phyloP scores from a whole-genome alignment of 2,888 invertebrate genomes.

The Pemphredon lugubris region DNA sequence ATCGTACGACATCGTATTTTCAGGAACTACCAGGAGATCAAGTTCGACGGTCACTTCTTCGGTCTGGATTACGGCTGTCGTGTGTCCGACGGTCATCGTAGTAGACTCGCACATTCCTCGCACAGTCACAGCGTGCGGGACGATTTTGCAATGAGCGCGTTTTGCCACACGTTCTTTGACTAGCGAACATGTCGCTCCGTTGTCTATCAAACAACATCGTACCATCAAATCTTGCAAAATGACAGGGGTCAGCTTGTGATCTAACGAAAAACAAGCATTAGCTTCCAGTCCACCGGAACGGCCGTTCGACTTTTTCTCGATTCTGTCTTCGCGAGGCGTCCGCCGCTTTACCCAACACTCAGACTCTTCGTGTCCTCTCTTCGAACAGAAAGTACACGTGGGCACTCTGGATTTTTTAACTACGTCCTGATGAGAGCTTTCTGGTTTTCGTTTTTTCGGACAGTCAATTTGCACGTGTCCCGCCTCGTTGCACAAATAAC shows the following conservation, averaged over 20 bases:
- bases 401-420: neutral
- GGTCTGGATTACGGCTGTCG: too few relatives aligned
- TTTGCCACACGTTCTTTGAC: slow-evolving; percentile 1
- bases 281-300: neutral
- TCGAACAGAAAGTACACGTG: slow-evolving; percentile 8
- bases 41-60: slow-evolving; percentile 13
- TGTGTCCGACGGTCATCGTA: neutral
- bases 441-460: neutral
- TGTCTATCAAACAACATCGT: slow-evolving; percentile 4
- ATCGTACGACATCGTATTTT: slow-evolving; percentile 2
- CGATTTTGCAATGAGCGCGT: slow-evolving; percentile 7
- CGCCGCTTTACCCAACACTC: slow-evolving; percentile 4
- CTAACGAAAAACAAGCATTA: neutral
- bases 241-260: neutral
- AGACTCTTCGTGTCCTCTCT: slow-evolving; percentile 9
- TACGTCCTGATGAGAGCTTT: neutral
- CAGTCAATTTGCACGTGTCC: too few relatives aligned
- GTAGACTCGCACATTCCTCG: neutral
- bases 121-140: slow-evolving; percentile 7
- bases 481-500: slow-evolving; percentile 2
- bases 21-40: slow-evolving; percentile 9
- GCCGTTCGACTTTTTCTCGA: neutral
- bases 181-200: slow-evolving; percentile 7
- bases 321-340: neutral
- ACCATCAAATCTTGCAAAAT: neutral